These are phyloP conservation scores for Aphyosemion australe DNA, from an alignment of 2,113 vertebrate species.

Conservation along the genomic window DNA sequence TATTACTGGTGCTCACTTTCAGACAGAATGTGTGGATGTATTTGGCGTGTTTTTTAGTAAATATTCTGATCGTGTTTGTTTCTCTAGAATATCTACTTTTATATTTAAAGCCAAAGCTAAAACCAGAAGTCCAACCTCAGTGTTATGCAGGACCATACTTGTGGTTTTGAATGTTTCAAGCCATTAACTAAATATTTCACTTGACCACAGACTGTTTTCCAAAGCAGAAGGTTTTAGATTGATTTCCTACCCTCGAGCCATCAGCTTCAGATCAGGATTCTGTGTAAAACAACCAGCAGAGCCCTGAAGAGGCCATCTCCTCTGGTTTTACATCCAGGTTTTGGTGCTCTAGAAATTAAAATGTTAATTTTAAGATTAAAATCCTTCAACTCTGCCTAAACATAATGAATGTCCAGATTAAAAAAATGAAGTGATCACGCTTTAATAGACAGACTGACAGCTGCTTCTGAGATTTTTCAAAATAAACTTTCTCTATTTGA, in stretches of 20 bases:
- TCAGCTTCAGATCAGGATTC: conserved; percentile 16
- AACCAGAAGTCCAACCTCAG: conserved; percentile 3
- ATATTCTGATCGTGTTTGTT: neutral
- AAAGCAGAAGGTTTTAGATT: conserved; percentile 8
- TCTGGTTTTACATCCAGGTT: neutral
- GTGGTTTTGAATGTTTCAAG: conserved; percentile 14
- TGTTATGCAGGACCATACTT: conserved; percentile 11
- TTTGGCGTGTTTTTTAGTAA: no score
- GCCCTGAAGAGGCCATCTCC: neutral
- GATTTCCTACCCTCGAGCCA: conserved; percentile 9
- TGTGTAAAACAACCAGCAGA: conserved; percentile 17
- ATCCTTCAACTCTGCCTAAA: no score
- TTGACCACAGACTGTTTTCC: neutral
- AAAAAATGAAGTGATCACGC: no score
- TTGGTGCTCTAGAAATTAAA: neutral
- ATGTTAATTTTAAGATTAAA: no score
- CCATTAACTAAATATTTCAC: conserved; percentile 16
- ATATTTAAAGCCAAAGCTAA: neutral
- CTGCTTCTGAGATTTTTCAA: no score
- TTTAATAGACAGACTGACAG: no score
- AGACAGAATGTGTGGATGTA: neutral
- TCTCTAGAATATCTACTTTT: no score
- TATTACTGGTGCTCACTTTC: conserved; percentile 34
- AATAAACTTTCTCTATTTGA: no score
- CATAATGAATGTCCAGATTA: no score